Base-by-base conservation (phyloP, 2,888 invertebrate genomes). In the Augiades crinisus region DNA sequence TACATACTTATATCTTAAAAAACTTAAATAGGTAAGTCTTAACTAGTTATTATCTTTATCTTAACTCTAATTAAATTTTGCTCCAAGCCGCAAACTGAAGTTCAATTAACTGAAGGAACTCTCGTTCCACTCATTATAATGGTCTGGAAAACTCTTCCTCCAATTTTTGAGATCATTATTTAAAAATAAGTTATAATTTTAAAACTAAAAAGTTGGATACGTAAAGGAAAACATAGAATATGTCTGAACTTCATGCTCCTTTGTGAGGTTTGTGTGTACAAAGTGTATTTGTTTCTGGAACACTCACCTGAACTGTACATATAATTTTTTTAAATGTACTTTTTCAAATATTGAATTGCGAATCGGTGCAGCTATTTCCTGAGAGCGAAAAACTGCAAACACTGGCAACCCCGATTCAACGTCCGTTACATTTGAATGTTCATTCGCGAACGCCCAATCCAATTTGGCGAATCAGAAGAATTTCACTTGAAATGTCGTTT, bases 401-500 rank as follows among this genome's bases (percentile, higher is more conserved):
- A 44, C 14, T 24, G 43, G 43, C 17, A 43, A 27, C 41, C 41
- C 13, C 14, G 27, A 43, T 30, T 30, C 43, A 6, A 30, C 41
- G 41, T 17, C 16, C 30, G 49, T 50, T 43, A 43, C 50, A 50
- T 50, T 27, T 43, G 50, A 44, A 50, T 50, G 50, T 50, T 50
- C 50, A 30, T 50, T 43, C 50, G 50, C 33, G 41, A 43, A 37
- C 36, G 50, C 24, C 27, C 41, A 19, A 43, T 50, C 49, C 49
- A 50, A 43, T 50, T 50, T 50, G 33, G 49, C 19, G 41, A 50
- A 50, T 50, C 49, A 50, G 43, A 43, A 33, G 49, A 50, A 50
- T 50, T 49, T 50, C 34, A 50, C 43, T 50, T 34, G 24, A 43
- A 50, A 43, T 36, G 34, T 50, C 49, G 43, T 36, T 41, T 36